A percentile compares a stretch with the other conserved stretches of the same genome.
Evolutionary conservation across 2,113 vertebrate genomes (phyloP).

Genomic region (Anolis carolinensis): DNA sequence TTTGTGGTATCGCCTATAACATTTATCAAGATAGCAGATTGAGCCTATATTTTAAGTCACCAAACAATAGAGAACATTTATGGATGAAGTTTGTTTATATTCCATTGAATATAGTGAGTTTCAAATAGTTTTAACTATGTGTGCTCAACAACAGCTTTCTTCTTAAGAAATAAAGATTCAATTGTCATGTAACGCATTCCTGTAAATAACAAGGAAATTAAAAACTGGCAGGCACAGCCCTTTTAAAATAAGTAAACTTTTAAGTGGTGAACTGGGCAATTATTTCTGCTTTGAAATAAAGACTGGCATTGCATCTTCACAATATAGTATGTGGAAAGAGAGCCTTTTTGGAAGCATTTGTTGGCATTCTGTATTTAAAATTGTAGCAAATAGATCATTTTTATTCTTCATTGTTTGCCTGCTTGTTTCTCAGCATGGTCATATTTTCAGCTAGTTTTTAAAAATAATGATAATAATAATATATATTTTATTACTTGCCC

Average conservation of each 20-base stretch:
- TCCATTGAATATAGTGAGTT: neutral
- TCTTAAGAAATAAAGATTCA: slow-evolving; percentile 32
- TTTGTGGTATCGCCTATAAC: slow-evolving; percentile 24
- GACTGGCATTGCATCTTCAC: slow-evolving; percentile 1
- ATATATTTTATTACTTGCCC: no score
- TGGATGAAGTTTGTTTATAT: neutral
- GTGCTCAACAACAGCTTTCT: neutral
- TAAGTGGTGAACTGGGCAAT: slow-evolving; percentile 12
- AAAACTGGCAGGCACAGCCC: slow-evolving; percentile 2
- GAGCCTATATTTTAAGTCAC: neutral
- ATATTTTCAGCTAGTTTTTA: neutral
- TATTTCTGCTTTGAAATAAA: neutral
- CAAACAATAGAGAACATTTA: neutral
- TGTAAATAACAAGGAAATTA: neutral
- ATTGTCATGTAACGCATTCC: neutral
- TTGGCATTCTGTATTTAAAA: neutral
- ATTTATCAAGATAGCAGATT: slow-evolving; percentile 7
- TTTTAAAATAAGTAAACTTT: neutral
- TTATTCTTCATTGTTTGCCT: neutral
- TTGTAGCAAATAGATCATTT: neutral
- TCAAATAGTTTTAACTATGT: neutral
- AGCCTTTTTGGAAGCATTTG: neutral
- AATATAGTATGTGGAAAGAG: neutral
- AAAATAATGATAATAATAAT: no score
- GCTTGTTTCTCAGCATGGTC: neutral